Base-by-base conservation (phyloP, 1,140 invertebrate genomes). In the Drosophila teissieri region DNA sequence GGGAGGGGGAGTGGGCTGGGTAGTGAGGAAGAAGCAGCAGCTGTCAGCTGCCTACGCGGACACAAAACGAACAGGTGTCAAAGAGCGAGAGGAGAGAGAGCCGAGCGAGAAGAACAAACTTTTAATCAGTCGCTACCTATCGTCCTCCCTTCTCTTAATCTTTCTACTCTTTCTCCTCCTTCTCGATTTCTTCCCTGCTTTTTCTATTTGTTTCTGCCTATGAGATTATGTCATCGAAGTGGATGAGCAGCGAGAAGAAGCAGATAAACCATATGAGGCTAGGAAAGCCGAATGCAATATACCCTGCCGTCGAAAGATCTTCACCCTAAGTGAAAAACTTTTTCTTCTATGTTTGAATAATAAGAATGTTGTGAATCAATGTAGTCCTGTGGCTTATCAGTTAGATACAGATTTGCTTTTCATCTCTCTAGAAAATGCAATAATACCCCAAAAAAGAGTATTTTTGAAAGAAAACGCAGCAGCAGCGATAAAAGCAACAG, bases 11-110 rank as follows among this genome's bases (percentile, higher is more conserved):
- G 14, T 4, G 39, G 44, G 17, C 34, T 45, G 54, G 31, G 51
- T 4, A 39, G 37, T 10, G 8, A 8, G 31, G 11, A 34, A 31
- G 17, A 7, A 48, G 44, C 27, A 45, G 52, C 61, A 44, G 55
- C 74, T 77, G 73, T 78, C 74, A 54, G 60, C 60, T 63, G 55
- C 54, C 54, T 48, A 53, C 42, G 19, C 48, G 65, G 57, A 77
- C 51, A 78, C 53, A 61, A 77, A 63, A 69, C 51, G 73, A 78
- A 77, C 73, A 78, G 74, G 74, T 78, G 74, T 77, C 73, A 78
- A 69, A 75, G 61, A 48, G 24, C 46, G 34, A 40, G 39, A 17
- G 27, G 40, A 27, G 11, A 27, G 11, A 34, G 70, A 67, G 53
- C 2, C 14, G 37, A 39, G 4, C 36, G 8, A 42, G 24, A 15